These are phyloP conservation scores for Ceraclea dissimilis DNA, from an alignment of 2,888 invertebrate genomes.

Conservation along the genomic window DNA sequence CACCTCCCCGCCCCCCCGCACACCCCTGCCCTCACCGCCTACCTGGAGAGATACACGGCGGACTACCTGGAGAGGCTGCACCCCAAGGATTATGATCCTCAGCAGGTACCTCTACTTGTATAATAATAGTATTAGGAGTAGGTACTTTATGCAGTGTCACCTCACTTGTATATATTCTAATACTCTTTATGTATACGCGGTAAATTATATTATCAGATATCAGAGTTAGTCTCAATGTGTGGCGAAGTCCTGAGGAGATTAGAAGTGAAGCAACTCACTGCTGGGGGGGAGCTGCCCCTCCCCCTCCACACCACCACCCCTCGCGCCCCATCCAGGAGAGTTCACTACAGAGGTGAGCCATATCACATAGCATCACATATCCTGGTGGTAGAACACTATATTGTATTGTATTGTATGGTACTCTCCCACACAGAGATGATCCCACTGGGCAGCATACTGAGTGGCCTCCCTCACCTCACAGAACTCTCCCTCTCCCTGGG, in stretches of 20 bases:
- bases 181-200: too few relatives aligned
- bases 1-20: not conserved
- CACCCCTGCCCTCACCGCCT: conserved; percentile 39
- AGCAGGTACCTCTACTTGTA: too few relatives aligned
- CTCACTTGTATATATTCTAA: too few relatives aligned
- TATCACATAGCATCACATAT: not conserved
- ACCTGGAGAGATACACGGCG: conserved; percentile 42
- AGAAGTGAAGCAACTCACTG: conserved; percentile 39
- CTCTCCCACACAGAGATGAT: conserved; percentile 34
- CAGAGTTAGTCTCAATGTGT: conserved; percentile 40
- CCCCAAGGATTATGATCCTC: conserved; percentile 44
- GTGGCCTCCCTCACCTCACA: conserved; percentile 39
- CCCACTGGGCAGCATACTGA: conserved; percentile 43
- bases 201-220: conserved; percentile 33
- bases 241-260: conserved; percentile 41
- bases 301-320: not conserved
- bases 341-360: not conserved
- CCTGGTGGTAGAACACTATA: too few relatives aligned
- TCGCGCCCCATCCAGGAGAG: not conserved
- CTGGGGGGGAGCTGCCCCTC: conserved; percentile 25
- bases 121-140: too few relatives aligned
- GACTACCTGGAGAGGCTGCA: conserved; percentile 44
- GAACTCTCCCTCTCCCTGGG: conserved; percentile 44
- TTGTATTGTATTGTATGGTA: not conserved
- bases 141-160: too few relatives aligned